Percentiles rank a stretch among this genome's conserved stretches.
Conservation (phyloP, 1,140 invertebrate genomes). For the Drosophila pectinifera region DNA sequence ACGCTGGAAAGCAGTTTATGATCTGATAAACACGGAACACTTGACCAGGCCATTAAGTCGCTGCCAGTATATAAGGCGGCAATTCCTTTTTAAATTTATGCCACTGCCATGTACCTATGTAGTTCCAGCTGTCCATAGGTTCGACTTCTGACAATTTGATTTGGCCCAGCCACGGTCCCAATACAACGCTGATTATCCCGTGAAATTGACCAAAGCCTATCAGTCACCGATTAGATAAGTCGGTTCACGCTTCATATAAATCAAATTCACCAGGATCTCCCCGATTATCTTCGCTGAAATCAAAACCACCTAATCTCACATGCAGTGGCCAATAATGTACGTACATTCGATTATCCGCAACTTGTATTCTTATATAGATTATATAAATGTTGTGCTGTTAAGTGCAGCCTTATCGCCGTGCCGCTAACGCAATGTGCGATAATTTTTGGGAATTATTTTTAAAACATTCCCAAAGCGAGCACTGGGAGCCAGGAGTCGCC, state of each 20-base stretch:
- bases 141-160: slow-evolving; percentile 10
- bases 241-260: slow-evolving; percentile 31
- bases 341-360: slow-evolving; percentile 22
- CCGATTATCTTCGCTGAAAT: slow-evolving; percentile 38
- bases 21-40: slow-evolving; percentile 48
- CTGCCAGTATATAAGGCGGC: slow-evolving; percentile 24
- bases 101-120: slow-evolving; percentile 17
- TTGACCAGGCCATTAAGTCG: slow-evolving; percentile 44
- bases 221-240: slow-evolving; percentile 33
- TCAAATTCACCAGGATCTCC: slow-evolving; percentile 37
- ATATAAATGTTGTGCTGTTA: slow-evolving; percentile 15
- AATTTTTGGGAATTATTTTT: slow-evolving; percentile 39
- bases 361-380: slow-evolving; percentile 15
- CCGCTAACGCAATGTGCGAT: slow-evolving; percentile 19
- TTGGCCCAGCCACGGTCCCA: slow-evolving; percentile 20
- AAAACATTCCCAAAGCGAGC: slow-evolving; percentile 27
- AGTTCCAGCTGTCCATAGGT: slow-evolving; percentile 40
- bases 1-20: slow-evolving; percentile 43
- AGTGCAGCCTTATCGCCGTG: slow-evolving; percentile 38
- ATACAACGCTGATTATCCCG: slow-evolving; percentile 27
- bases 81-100: slow-evolving; percentile 57
- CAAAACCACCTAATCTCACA: slow-evolving; percentile 24
- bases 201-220: slow-evolving; percentile 8
- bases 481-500: slow-evolving; percentile 8
- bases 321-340: slow-evolving; percentile 25